Evolutionary conservation across 2,797 vertebrate genomes (phyloP).

Genomic region (Muscicapa comitata): DNA sequence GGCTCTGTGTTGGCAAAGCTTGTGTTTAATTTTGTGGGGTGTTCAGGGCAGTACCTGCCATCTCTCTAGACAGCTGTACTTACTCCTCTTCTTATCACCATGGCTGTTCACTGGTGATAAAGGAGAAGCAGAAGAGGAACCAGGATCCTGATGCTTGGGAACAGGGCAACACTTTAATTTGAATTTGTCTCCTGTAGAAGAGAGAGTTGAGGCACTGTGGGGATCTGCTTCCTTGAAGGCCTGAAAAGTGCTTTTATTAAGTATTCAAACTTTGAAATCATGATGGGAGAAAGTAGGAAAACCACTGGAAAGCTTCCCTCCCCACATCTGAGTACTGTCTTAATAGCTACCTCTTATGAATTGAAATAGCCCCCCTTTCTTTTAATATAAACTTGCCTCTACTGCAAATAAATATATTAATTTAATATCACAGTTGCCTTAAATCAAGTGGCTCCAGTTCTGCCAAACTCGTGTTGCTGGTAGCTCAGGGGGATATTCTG

Average conservation of each 20-base stretch:
- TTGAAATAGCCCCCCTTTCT: not conserved
- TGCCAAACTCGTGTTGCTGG: not conserved
- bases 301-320: not conserved
- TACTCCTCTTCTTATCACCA: not conserved
- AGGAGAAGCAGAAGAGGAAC: not conserved
- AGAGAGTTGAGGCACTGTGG: rapidly evolving
- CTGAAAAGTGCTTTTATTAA: not conserved
- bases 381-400: not conserved
- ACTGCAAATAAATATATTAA: not conserved
- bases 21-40: not conserved
- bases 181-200: not conserved
- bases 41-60: not conserved
- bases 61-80: not conserved
- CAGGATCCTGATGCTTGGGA: not conserved
- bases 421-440: not conserved
- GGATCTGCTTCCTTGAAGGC: not conserved
- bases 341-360: not conserved
- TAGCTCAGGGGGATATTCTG: not conserved
- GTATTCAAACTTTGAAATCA: not conserved
- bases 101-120: not conserved
- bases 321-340: not conserved
- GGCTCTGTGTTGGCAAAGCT: not conserved
- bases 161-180: not conserved
- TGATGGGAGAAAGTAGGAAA: not conserved
- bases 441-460: not conserved